Percentiles rank a stretch among this genome's conserved stretches.
Conservation (phyloP, 2,797 vertebrate genomes). For the Chloroceryle inda region DNA sequence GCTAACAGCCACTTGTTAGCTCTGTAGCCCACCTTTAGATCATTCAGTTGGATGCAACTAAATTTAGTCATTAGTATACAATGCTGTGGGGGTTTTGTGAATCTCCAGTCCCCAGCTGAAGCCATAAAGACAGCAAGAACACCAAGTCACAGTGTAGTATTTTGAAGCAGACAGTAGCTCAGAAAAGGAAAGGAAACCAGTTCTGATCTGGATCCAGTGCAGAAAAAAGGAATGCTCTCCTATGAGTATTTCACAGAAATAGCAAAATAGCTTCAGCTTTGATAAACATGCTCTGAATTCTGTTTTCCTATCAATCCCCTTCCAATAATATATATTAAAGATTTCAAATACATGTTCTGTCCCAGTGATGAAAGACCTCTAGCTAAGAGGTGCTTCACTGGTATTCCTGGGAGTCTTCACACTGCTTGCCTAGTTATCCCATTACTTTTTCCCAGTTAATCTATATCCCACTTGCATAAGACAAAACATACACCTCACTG, state of each 20-base stretch:
- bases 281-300: background rate
- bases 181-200: background rate
- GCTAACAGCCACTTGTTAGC: background rate
- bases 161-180: background rate
- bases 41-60: background rate
- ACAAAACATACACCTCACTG: background rate
- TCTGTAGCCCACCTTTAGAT: background rate
- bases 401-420: background rate
- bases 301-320: background rate
- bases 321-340: background rate
- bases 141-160: background rate
- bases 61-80: background rate
- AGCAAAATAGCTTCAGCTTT: background rate
- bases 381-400: background rate
- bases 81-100: background rate
- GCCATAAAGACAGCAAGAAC: background rate
- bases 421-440: background rate
- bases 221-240: background rate
- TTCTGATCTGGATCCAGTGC: background rate
- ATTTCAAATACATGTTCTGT: background rate
- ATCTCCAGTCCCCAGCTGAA: background rate
- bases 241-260: background rate
- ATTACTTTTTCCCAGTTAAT: background rate
- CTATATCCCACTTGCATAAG: background rate
- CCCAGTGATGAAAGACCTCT: background rate